These are phyloP conservation scores for Microdon myrmicae DNA, from an alignment of 2,888 invertebrate genomes.

Conservation along the genomic window DNA sequence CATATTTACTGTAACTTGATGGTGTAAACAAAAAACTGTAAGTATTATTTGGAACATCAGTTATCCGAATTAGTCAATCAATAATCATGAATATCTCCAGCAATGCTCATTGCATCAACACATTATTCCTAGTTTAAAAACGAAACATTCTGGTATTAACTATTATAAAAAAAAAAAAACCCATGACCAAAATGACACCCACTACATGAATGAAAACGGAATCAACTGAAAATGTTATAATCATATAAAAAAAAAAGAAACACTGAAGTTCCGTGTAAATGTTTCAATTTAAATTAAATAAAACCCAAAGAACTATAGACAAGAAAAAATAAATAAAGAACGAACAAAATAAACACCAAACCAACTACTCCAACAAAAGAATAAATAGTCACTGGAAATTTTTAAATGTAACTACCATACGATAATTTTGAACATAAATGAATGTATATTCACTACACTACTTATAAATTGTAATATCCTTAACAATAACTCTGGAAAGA, in stretches of 20 bases:
- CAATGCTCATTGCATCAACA: too few relatives aligned
- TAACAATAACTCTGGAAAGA: slow-evolving; percentile 43
- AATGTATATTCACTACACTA: slow-evolving; percentile 46
- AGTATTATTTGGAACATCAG: slow-evolving; percentile 21
- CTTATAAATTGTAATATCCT: slow-evolving; percentile 57
- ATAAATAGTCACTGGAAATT: slow-evolving; percentile 19
- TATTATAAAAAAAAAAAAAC: slow-evolving; percentile 10
- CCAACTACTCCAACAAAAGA: slow-evolving; percentile 23
- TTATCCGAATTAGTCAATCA: slow-evolving; percentile 38
- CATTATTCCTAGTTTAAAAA: slow-evolving; percentile 34
- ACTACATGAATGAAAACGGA: too few relatives aligned
- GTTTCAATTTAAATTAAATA: slow-evolving; percentile 33
- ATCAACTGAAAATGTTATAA: neutral
- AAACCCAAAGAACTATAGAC: neutral
- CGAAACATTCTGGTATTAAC: too few relatives aligned
- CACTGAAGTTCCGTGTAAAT: slow-evolving; percentile 46
- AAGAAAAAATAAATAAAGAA: slow-evolving; percentile 6
- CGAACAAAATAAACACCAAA: slow-evolving; percentile 34
- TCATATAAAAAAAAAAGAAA: slow-evolving; percentile 7
- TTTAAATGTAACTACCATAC: too few relatives aligned
- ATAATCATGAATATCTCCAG: slow-evolving; percentile 55
- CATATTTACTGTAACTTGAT: slow-evolving; percentile 21
- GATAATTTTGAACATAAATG: slow-evolving; percentile 23
- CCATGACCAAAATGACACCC: slow-evolving; percentile 4
- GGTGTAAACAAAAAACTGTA: slow-evolving; percentile 3